Base-by-base conservation (phyloP, 2,797 vertebrate genomes). In the Phataginus tetradactyla region DNA sequence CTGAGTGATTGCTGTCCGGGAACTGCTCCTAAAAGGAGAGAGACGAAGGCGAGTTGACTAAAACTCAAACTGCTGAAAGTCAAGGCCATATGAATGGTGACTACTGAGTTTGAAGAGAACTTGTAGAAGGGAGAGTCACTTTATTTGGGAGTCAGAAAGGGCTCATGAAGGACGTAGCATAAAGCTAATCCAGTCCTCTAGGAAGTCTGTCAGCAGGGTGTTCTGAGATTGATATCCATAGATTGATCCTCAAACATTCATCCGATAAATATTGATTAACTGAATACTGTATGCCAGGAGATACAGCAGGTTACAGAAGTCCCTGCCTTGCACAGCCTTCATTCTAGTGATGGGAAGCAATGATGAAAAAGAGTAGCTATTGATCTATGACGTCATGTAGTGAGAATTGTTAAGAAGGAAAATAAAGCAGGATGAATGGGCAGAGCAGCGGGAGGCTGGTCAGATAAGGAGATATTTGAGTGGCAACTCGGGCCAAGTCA, bases 341-440 rank as follows among this genome's bases (percentile, higher is more conserved):
- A 37, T 42, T 29, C 91, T 51, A 17, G 42, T 5, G 45, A 64
- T 34, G 57, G 69, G 63, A 88, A 77, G 34, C 42, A 29, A 3
- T 5, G 27, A 77, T 3, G 21, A 21, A 7, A 37, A 72, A 8
- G 45, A 57, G 34, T 7, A 45, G 39, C 55, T 18, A 45, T 45
- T 0, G 12, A 9, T 18, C 66, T 87, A 2, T 25, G 39, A 17
- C 1, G 14, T 20, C 85, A 7, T 0, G 1, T 32, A 9, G 69
- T 7, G 39, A 86, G 29, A 8, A 23, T 5, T 3, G 13, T 71
- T 55, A 59, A 64, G 69, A 85, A 57, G 57, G 68, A 79, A 37
- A 37, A n/a, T 1, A 39, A 20, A 86, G n/a, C 49, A 68, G 74
- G 66, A 14, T 4, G 2, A 34, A 15, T 5, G 57, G 15, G 29